phyloP scores from a whole-genome alignment of 2,888 invertebrate genomes.

The Callosobruchus maculatus region DNA sequence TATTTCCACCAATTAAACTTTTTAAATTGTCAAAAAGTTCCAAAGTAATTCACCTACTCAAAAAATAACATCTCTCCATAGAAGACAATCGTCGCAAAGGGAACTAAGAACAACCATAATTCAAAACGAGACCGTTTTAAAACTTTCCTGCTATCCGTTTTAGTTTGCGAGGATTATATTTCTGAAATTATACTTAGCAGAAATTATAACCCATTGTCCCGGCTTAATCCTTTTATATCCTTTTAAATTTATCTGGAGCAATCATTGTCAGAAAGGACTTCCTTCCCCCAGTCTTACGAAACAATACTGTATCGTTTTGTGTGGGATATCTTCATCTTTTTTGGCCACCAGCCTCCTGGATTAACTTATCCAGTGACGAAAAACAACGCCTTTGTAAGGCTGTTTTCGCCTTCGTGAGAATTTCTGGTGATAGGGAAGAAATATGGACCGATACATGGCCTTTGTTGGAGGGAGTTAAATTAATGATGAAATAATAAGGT shows the following conservation, averaged over 20 bases:
- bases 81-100: background rate
- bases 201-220: background rate
- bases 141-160: background rate
- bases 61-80: background rate
- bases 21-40: background rate
- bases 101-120: background rate
- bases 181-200: background rate
- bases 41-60: background rate
- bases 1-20: background rate
- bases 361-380: background rate
- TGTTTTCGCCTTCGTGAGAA: background rate
- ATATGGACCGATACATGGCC: background rate
- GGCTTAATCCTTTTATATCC: background rate
- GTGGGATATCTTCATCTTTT: background rate
- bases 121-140: background rate
- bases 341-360: background rate
- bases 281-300: background rate
- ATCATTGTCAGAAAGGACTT: background rate
- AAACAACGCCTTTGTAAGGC: background rate
- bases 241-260: background rate
- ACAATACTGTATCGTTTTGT: background rate
- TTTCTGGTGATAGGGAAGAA: background rate
- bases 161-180: background rate
- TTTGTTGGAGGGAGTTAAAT: background rate
- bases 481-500: background rate